Conservation (phyloP, 2,888 invertebrate genomes). For the Synanthedon formicaeformis region DNA sequence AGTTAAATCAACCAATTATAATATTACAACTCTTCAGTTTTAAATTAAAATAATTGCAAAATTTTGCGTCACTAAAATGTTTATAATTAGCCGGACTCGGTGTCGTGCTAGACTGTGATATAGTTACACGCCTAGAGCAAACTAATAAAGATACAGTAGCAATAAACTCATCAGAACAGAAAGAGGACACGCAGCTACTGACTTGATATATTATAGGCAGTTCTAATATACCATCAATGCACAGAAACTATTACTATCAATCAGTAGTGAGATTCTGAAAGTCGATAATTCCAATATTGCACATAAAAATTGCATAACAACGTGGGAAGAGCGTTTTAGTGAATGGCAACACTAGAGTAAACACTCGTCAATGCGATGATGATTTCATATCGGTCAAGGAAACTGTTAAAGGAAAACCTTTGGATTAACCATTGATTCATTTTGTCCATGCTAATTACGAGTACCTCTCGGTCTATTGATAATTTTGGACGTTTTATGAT, state of each 20-base stretch:
- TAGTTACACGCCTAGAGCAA: constrained; percentile 1
- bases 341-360: constrained; percentile 49
- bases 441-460: background rate
- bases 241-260: background rate
- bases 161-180: constrained; percentile 24
- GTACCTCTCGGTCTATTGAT: background rate
- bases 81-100: background rate
- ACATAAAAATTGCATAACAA: constrained; percentile 30
- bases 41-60: background rate
- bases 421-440: constrained; percentile 1
- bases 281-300: too few species aligned
- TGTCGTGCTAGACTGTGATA: background rate
- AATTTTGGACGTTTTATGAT: too few species aligned
- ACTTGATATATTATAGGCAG: background rate
- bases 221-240: background rate
- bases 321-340: constrained; percentile 35
- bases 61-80: background rate
- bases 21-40: too few species aligned
- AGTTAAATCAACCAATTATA: too few species aligned
- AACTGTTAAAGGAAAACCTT: constrained; percentile 38
- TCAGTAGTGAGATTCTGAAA: too few species aligned
- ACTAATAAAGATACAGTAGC: constrained; percentile 17
- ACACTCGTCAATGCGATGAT: constrained; percentile 41
- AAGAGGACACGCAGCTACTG: constrained; percentile 19
- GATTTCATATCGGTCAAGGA: constrained; percentile 63